These are phyloP conservation scores for Ginglymostoma cirratum DNA, from an alignment of 2,113 vertebrate species.

Conservation along the genomic window DNA sequence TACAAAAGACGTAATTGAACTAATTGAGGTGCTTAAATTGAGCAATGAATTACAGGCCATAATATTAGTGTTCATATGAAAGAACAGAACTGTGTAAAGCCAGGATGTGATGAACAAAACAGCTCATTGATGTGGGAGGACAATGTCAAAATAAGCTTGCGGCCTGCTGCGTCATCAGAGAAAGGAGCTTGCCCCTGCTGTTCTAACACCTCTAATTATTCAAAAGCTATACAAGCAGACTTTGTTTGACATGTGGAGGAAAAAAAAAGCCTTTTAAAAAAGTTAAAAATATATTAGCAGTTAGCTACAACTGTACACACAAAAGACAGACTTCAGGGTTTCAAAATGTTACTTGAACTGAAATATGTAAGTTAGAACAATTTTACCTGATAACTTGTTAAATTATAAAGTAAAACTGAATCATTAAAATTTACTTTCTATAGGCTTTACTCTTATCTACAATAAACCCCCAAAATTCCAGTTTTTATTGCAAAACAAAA, in stretches of 20 bases:
- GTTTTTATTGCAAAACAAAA: not conserved
- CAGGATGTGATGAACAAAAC: not conserved
- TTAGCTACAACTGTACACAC: not conserved
- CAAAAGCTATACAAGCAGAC: conserved; percentile 6
- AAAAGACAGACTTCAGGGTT: not conserved
- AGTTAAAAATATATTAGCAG: not conserved
- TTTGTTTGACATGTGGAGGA: not conserved
- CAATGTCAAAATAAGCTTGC: conserved; percentile 8
- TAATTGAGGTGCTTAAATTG: conserved; percentile 17
- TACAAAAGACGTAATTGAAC: not conserved
- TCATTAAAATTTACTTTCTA: not conserved
- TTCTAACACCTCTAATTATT: not conserved
- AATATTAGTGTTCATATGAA: not conserved
- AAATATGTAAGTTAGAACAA: not conserved
- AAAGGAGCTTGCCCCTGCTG: not conserved
- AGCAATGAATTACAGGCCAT: not conserved
- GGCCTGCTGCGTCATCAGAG: not conserved
- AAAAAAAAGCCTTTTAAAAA: not conserved
- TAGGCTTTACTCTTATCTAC: not conserved
- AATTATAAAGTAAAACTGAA: conserved; percentile 4
- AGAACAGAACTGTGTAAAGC: not conserved
- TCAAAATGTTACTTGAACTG: not conserved
- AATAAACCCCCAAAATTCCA: not conserved
- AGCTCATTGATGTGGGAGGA: not conserved
- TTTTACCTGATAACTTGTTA: not conserved